A percentile compares a stretch with the other conserved stretches of the same genome.
phyloP scores from a whole-genome alignment of 2,113 vertebrate genomes.

The Trachemys scripta region DNA sequence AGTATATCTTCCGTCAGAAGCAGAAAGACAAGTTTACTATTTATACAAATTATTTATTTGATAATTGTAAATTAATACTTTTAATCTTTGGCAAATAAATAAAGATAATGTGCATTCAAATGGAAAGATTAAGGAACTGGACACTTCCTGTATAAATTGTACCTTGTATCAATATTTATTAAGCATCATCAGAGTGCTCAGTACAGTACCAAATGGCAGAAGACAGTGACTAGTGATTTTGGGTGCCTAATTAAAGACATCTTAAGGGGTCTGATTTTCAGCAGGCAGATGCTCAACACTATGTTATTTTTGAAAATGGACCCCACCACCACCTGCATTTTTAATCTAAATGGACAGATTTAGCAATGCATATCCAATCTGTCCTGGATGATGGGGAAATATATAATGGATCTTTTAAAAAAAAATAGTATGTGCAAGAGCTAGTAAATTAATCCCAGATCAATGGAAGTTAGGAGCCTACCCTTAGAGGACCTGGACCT shows the following conservation, averaged over 20 bases:
- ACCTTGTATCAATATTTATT: not conserved
- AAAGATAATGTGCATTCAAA: not conserved
- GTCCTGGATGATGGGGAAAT: not conserved
- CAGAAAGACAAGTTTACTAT: not conserved
- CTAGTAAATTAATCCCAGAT: not conserved
- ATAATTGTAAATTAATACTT: not conserved
- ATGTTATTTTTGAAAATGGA: not conserved
- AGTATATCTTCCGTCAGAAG: not conserved
- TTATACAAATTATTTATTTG: not conserved
- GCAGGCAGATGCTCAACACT: not conserved
- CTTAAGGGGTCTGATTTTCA: not conserved
- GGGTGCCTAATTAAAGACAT: not conserved
- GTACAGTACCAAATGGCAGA: not conserved
- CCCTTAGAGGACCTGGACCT: not conserved
- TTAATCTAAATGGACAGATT: not conserved
- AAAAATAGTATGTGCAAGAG: not conserved
- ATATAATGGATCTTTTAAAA: not conserved
- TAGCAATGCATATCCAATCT: not conserved
- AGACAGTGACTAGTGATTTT: not conserved
- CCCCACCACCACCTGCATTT: not conserved
- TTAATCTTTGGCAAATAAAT: not conserved
- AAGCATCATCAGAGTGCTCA: not conserved
- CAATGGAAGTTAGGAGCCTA: not conserved
- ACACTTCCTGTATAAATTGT: not conserved
- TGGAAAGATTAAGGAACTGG: not conserved